phyloP scores from a whole-genome alignment of 2,113 vertebrate species.

The Hydropotes inermis region DNA sequence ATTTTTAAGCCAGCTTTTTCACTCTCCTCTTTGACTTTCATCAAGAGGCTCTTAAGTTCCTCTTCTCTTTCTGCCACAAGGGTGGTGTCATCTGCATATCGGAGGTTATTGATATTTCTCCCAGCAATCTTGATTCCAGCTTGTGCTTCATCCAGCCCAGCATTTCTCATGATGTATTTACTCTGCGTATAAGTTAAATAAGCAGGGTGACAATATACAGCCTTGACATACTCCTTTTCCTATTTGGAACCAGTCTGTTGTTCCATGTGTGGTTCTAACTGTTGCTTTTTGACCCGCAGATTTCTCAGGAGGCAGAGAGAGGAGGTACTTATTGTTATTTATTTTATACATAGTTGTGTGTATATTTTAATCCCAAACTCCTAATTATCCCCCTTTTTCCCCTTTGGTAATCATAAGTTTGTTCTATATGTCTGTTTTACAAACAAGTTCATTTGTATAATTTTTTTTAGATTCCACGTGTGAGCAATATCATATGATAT shows the following conservation, averaged over 20 bases:
- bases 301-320: not conserved
- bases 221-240: not conserved
- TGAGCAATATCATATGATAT: not conserved
- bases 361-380: not conserved
- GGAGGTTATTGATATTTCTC: not conserved
- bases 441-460: not conserved
- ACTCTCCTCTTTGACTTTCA: not conserved
- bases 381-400: not conserved
- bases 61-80: not conserved
- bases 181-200: not conserved
- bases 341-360: not conserved
- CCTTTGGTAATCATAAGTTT: not conserved
- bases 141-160: not conserved
- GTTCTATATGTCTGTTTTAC: not conserved
- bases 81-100: not conserved
- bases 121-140: not conserved
- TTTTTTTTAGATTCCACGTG: not conserved
- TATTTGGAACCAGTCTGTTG: not conserved
- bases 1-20: not conserved
- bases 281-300: not conserved
- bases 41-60: not conserved
- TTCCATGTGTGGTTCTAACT: not conserved
- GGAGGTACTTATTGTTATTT: not conserved
- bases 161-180: not conserved
- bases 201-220: not conserved